Percentiles rank a stretch among this genome's conserved stretches.
Evolutionary conservation across 2,113 vertebrate species (phyloP).

Genomic region (Boleophthalmus pectinirostris): DNA sequence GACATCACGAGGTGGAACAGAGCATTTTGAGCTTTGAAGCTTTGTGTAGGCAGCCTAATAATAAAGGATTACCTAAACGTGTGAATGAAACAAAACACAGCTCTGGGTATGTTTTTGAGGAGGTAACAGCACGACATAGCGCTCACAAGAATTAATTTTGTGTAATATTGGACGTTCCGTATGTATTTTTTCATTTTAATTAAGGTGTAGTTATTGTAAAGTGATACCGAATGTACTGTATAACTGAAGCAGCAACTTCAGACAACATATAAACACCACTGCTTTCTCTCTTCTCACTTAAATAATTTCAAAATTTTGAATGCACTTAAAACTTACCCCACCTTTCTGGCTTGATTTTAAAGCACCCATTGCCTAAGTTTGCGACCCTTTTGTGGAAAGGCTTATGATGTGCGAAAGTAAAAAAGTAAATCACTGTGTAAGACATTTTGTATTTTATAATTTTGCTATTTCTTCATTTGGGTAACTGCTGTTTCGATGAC

Average conservation of each 20-base stretch:
- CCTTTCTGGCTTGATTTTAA: slow-evolving; percentile 5
- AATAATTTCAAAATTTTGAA: background rate
- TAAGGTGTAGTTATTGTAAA: too few relatives aligned
- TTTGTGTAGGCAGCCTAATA: too few relatives aligned
- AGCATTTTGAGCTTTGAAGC: too few relatives aligned
- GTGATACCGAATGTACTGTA: background rate
- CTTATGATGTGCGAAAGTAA: background rate
- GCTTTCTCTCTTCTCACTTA: background rate
- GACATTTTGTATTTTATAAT: slow-evolving; percentile 23
- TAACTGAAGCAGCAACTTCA: background rate
- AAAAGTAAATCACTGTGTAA: slow-evolving; percentile 25
- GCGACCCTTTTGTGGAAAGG: slow-evolving; percentile 8
- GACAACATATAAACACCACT: background rate
- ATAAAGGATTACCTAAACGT: too few relatives aligned
- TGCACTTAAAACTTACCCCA: background rate
- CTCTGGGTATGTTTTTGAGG: too few relatives aligned
- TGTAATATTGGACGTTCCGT: too few relatives aligned
- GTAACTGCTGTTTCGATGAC: slow-evolving; percentile 18
- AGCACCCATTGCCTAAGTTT: background rate
- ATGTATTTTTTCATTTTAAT: too few relatives aligned
- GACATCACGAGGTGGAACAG: too few relatives aligned
- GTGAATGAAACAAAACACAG: too few relatives aligned
- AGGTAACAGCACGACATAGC: too few relatives aligned
- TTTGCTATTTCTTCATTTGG: background rate
- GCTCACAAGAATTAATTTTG: too few relatives aligned